phyloP scores from a whole-genome alignment of 2,113 vertebrate genomes.

The Malurus elegans region DNA sequence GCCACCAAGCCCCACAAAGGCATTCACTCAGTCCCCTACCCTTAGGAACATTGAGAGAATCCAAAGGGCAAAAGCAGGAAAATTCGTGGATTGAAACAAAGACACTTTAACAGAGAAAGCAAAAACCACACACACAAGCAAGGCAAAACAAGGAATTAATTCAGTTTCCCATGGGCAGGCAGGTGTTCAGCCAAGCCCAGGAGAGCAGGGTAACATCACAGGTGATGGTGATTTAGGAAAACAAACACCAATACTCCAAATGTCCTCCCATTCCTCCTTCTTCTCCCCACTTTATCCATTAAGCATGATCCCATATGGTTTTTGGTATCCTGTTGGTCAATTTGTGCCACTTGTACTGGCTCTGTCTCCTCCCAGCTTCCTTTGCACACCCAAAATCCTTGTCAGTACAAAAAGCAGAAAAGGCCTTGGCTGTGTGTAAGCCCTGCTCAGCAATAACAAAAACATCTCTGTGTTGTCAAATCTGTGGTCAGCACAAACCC shows the following conservation, averaged over 20 bases:
- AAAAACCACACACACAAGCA: not conserved
- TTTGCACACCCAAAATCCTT: not conserved
- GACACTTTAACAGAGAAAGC: not conserved
- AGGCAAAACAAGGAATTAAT: not conserved
- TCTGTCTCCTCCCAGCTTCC: not conserved
- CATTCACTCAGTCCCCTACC: not conserved
- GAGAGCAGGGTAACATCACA: not conserved
- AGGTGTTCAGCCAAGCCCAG: not conserved
- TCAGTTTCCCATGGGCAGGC: not conserved
- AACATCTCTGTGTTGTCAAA: not conserved
- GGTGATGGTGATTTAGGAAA: not conserved
- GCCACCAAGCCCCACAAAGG: not conserved
- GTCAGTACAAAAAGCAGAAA: not conserved
- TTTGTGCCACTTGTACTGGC: not conserved
- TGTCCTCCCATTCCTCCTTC: not conserved
- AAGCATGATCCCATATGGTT: not conserved
- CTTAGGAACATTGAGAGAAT: not conserved
- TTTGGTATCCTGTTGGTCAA: not conserved
- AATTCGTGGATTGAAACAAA: not conserved
- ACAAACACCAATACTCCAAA: not conserved
- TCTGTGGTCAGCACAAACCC: accelerated
- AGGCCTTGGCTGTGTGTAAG: not conserved
- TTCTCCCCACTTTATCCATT: not conserved
- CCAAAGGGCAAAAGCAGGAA: not conserved
- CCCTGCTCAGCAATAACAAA: not conserved